phyloP scores from a whole-genome alignment of 2,888 invertebrate genomes.

The Drosophila koepferae region DNA sequence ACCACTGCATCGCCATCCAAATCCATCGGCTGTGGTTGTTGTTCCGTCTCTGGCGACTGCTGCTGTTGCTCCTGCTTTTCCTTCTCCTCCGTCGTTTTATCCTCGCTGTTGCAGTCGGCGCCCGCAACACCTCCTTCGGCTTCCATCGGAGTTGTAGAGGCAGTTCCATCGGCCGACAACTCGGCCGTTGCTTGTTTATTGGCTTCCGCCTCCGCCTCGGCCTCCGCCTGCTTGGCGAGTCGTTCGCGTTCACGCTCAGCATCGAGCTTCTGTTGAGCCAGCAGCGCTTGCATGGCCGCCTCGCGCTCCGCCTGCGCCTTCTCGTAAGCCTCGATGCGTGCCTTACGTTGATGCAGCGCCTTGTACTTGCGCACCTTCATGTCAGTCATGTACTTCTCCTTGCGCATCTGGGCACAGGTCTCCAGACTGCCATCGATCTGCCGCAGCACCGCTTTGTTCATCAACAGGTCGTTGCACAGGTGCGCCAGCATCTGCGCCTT shows the following conservation, averaged over 20 bases:
- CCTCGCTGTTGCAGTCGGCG: constrained; percentile 32
- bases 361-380: constrained; percentile 96
- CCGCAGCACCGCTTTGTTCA: constrained; percentile 95
- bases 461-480: constrained; percentile 96
- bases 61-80: constrained; percentile 30
- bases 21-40: constrained; percentile 72
- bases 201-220: constrained; percentile 69
- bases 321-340: constrained; percentile 91
- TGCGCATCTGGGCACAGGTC: constrained; percentile 92
- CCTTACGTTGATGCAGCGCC: constrained; percentile 89
- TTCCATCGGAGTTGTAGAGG: background rate
- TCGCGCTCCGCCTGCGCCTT: constrained; percentile 85
- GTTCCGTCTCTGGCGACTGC: constrained; percentile 9
- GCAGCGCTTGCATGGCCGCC: constrained; percentile 82
- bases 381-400: constrained; percentile 96
- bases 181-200: constrained; percentile 44
- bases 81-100: constrained; percentile 16
- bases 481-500: constrained; percentile 96
- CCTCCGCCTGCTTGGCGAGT: constrained; percentile 69
- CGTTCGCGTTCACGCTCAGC: constrained; percentile 79
- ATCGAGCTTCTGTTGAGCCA: constrained; percentile 85
- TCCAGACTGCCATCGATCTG: constrained; percentile 96
- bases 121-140: background rate
- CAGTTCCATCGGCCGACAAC: background rate
- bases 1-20: constrained; percentile 62